phyloP scores from a whole-genome alignment of 2,797 vertebrate species.

The Danio tinwini region DNA sequence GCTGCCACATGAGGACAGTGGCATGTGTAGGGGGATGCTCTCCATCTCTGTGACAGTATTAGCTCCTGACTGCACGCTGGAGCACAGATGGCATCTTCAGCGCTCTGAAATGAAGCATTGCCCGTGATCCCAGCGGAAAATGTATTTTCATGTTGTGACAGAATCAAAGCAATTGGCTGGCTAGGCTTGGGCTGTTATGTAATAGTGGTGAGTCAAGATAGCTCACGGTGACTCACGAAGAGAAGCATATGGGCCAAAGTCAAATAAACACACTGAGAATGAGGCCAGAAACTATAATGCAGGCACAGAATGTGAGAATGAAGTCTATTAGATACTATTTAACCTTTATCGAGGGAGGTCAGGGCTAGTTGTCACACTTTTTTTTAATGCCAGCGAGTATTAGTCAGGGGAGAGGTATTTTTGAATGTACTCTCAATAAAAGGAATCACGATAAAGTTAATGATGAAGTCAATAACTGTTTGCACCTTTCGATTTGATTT shows the following conservation, averaged over 20 bases:
- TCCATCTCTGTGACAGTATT: constrained; percentile 23
- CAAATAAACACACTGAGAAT: constrained; percentile 18
- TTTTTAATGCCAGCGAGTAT: not conserved
- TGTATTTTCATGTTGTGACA: constrained; percentile 39
- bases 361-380: not conserved
- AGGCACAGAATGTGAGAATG: not conserved
- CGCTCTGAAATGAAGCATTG: not conserved
- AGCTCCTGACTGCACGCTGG: not conserved
- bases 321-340: constrained; percentile 4
- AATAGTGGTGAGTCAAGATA: constrained; percentile 23
- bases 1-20: not conserved
- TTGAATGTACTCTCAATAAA: not conserved
- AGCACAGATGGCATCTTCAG: constrained; percentile 27
- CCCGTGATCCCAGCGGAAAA: constrained; percentile 21
- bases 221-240: constrained; percentile 18
- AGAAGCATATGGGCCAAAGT: constrained; percentile 8
- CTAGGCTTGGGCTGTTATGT: constrained; percentile 10
- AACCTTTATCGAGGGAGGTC: not conserved
- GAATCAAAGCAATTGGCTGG: constrained; percentile 30
- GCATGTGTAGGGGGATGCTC: not conserved
- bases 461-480: no score
- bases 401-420: not conserved
- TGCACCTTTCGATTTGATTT: no score
- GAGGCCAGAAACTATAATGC: not conserved
- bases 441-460: no score